Evolutionary conservation across 1,140 invertebrate species (phyloP).

Genomic region (Drosophila leontia): DNA sequence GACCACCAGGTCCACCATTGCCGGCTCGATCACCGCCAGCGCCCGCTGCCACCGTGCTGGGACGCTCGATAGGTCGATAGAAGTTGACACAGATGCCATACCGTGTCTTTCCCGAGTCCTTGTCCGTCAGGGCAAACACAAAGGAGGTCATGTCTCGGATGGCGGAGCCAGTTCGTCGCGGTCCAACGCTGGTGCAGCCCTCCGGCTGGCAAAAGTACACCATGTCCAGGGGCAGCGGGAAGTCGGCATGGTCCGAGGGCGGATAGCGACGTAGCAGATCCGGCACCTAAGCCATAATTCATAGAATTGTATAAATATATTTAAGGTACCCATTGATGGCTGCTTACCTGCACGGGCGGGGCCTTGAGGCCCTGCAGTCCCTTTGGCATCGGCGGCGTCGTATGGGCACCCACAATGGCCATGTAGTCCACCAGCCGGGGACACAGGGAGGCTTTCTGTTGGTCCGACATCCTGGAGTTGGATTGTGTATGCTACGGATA

Average conservation of each 20-base stretch:
- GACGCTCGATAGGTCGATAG: constrained; percentile 94
- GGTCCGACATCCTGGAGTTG: constrained; percentile 74
- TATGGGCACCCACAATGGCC: constrained; percentile 96
- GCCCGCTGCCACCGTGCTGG: constrained; percentile 46
- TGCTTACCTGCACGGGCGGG: constrained; percentile 90
- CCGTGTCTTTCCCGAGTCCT: constrained; percentile 96
- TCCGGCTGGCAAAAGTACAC: constrained; percentile 99
- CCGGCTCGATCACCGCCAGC: constrained; percentile 55
- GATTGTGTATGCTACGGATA: constrained; percentile 17
- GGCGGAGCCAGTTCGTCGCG: constrained; percentile 90
- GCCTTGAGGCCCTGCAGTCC: constrained; percentile 86
- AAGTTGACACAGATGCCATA: constrained; percentile 99
- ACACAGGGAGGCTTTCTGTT: constrained; percentile 92
- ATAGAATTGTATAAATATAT: not conserved
- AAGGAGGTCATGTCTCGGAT: constrained; percentile 97
- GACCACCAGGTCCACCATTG: constrained; percentile 55
- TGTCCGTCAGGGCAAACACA: constrained; percentile 99
- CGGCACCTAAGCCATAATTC: constrained; percentile 87
- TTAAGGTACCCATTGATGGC: not conserved
- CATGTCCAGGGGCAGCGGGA: constrained; percentile 98
- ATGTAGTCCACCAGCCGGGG: constrained; percentile 97
- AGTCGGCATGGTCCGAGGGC: constrained; percentile 98
- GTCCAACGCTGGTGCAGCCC: constrained; percentile 96
- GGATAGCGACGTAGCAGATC: constrained; percentile 98
- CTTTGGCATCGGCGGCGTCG: constrained; percentile 88